phyloP scores from a whole-genome alignment of 2,113 vertebrate species.

The Microcebus murinus region DNA sequence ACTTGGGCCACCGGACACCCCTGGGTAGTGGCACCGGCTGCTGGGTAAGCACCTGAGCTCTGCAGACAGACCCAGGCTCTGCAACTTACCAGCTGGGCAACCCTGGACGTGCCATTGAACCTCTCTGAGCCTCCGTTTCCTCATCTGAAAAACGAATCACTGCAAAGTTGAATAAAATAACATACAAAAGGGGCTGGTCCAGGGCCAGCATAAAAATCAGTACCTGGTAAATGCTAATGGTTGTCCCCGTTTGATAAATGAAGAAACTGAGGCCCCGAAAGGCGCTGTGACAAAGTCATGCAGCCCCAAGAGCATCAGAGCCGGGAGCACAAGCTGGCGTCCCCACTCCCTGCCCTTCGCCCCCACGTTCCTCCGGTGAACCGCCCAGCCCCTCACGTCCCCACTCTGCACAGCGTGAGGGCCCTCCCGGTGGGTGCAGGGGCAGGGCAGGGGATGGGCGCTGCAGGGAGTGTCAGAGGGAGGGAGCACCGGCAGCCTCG shows the following conservation, averaged over 20 bases:
- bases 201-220: neutral
- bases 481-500: neutral
- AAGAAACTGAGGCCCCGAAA: neutral
- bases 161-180: neutral
- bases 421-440: neutral
- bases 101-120: neutral
- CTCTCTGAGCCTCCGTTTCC: neutral
- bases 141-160: neutral
- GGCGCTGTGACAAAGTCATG: rapidly evolving
- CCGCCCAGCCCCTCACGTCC: rapidly evolving
- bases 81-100: neutral
- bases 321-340: rapidly evolving
- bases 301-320: rapidly evolving
- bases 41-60: neutral
- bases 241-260: too few species aligned
- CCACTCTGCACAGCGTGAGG: neutral
- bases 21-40: neutral
- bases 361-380: neutral
- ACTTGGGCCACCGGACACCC: neutral
- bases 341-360: too few species aligned
- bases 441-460: neutral
- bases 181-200: neutral
- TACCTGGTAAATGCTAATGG: neutral
- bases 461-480: neutral
- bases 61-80: neutral